A percentile compares a stretch with the other conserved stretches of the same genome.
Conservation (phyloP, 2,888 invertebrate species). For the Latrodectus hesperus region DNA sequence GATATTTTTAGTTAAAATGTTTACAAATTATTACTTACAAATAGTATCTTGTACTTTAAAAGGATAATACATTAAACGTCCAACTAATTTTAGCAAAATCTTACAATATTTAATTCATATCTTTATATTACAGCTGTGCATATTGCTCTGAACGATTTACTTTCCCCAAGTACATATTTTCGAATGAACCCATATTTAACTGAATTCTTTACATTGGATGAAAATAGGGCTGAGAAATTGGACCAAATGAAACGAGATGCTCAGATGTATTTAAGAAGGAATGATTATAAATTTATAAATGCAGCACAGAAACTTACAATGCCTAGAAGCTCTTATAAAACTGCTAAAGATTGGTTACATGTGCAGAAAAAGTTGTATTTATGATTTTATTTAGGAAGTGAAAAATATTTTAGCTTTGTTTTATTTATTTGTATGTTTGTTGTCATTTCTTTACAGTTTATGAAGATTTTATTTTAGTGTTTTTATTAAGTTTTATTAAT, state of each 20-base stretch:
- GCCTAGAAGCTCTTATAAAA: constrained; percentile 45
- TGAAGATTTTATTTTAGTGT: no score
- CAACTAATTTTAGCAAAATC: no score
- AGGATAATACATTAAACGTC: no score
- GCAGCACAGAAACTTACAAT: constrained; percentile 72
- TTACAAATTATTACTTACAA: no score
- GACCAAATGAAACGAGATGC: constrained; percentile 84
- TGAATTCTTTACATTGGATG: constrained; percentile 86
- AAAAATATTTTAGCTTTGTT: background rate
- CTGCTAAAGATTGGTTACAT: constrained; percentile 58
- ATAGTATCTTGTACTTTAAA: no score
- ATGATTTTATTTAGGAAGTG: constrained; percentile 17
- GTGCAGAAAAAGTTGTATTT: constrained; percentile 31
- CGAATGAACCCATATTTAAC: constrained; percentile 92
- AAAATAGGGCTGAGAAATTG: constrained; percentile 84
- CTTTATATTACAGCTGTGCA: constrained; percentile 81
- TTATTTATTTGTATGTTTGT: no score
- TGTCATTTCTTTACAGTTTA: no score
- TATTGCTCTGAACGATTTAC: constrained; percentile 83
- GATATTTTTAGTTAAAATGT: no score
- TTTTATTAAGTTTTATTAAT: no score
- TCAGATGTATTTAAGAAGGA: constrained; percentile 85
- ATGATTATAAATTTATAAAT: constrained; percentile 81
- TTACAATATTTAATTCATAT: no score
- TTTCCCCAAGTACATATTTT: constrained; percentile 84